A percentile compares a stretch with the other conserved stretches of the same genome.
Conservation (phyloP, 2,888 invertebrate species). For the Podabrus alpinus region DNA sequence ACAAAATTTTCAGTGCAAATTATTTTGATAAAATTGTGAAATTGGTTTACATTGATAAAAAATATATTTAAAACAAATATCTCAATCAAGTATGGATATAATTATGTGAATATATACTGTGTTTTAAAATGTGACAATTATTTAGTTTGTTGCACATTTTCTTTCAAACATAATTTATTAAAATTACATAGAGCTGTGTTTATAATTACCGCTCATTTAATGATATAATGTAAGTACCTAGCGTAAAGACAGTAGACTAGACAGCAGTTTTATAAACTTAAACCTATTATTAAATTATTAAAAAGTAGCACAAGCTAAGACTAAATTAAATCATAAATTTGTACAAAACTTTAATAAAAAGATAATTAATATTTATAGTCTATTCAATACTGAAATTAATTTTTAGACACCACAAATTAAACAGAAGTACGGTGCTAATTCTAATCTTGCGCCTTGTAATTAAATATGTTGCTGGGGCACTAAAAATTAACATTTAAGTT, state of each 20-base stretch:
- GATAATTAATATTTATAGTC: conserved; percentile 17
- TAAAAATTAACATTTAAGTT: conserved; percentile 9
- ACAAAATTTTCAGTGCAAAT: no score
- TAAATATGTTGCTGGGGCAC: conserved; percentile 18
- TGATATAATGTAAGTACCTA: not conserved
- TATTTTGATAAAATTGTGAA: not conserved
- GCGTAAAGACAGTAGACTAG: not conserved
- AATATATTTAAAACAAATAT: no score
- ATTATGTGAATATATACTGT: no score
- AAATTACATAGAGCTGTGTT: not conserved
- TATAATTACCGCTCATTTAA: not conserved
- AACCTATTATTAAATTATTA: conserved; percentile 8
- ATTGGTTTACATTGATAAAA: not conserved
- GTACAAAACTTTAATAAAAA: not conserved
- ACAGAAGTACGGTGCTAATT: conserved; percentile 16
- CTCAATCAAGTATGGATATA: no score
- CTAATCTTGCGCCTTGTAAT: conserved; percentile 22
- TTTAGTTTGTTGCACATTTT: not conserved
- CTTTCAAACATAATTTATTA: not conserved
- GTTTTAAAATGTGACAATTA: no score
- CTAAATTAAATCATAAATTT: conserved; percentile 6
- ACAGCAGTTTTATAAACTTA: not conserved
- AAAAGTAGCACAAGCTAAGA: not conserved
- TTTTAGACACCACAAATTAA: conserved; percentile 13
- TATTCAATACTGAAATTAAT: conserved; percentile 14